A percentile compares a stretch with the other conserved stretches of the same genome.
Evolutionary conservation across 2,888 invertebrate species (phyloP).

Genomic region (Sinotaia quadrata): DNA sequence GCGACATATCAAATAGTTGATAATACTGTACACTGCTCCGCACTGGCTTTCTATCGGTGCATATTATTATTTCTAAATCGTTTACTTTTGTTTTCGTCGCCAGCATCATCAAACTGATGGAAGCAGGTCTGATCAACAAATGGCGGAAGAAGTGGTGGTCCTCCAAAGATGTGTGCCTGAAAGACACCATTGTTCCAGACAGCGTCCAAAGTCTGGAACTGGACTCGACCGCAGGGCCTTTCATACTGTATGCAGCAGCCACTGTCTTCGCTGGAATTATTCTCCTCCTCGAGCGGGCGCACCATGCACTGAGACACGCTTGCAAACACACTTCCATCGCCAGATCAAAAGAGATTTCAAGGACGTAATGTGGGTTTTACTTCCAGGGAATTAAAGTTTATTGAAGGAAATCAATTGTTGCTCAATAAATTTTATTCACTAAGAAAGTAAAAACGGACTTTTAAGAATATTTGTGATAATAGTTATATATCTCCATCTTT

Average conservation of each 20-base stretch:
- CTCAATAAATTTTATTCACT: no score
- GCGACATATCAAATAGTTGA: no score
- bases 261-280: constrained; percentile 24
- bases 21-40: no score
- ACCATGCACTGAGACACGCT: constrained; percentile 2
- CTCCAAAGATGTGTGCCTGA: constrained; percentile 27
- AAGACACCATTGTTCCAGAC: constrained; percentile 2
- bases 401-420: no score
- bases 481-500: no score
- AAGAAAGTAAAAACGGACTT: no score
- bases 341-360: constrained; percentile 1
- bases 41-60: no score
- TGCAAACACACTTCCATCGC: not conserved
- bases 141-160: constrained; percentile 44
- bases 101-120: constrained; percentile 44
- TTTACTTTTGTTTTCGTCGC: not conserved
- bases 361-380: no score
- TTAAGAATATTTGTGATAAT: no score
- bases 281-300: constrained; percentile 26
- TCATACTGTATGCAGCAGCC: constrained; percentile 36
- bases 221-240: constrained; percentile 39
- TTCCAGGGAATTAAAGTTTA: no score
- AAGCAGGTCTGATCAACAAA: constrained; percentile 40
- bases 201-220: constrained; percentile 38
- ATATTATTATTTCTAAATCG: no score